Percentiles rank a stretch among this genome's conserved stretches.
Conservation (phyloP, 1,140 invertebrate genomes). For the Acromyrmex echinatior region DNA sequence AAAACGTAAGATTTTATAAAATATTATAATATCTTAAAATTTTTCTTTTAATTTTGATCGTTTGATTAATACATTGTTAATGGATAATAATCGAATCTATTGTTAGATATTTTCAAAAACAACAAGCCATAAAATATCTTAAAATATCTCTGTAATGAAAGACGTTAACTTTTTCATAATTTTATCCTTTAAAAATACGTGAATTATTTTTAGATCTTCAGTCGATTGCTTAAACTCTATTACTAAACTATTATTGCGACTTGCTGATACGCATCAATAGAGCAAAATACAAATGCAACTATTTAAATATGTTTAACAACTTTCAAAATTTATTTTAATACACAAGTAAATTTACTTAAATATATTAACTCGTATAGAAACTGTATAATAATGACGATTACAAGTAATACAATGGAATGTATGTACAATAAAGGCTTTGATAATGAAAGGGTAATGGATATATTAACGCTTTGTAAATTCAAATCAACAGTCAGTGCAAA, state of each 20-base stretch:
- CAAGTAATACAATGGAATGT: too few relatives aligned
- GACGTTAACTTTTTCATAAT: neutral
- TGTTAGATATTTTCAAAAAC: neutral
- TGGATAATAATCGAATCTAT: neutral
- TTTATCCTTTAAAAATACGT: neutral
- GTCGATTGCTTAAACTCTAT: neutral
- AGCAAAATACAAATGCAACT: neutral
- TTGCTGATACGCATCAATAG: neutral
- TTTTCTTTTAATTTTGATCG: neutral
- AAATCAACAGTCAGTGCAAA: constrained; percentile 20
- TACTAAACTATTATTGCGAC: neutral
- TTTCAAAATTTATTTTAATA: neutral
- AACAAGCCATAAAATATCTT: neutral
- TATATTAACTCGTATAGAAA: constrained; percentile 9
- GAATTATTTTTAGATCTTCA: neutral
- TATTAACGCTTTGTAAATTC: neutral
- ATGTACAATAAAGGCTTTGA: neutral
- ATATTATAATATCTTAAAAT: neutral
- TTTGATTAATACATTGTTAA: neutral
- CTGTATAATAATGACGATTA: too few relatives aligned
- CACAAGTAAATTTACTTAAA: constrained; percentile 25
- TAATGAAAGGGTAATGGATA: neutral
- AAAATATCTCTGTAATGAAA: neutral
- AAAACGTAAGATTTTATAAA: constrained; percentile 30
- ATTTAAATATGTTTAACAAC: neutral